Conservation (phyloP, 2,888 invertebrate species). For the Eupithecia insigniata region DNA sequence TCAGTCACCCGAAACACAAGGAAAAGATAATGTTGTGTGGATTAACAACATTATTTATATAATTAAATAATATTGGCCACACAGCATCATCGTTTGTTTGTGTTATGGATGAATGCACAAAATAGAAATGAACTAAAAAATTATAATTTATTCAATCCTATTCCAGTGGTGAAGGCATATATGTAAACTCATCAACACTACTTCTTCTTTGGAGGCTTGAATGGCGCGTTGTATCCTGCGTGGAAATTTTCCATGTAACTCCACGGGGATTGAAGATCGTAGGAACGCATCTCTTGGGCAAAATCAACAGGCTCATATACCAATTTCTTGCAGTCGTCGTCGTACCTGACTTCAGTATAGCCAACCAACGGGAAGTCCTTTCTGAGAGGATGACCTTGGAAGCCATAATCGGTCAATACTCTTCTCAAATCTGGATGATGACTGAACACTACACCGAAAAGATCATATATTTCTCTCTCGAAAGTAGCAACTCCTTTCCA, state of each 20-base stretch:
- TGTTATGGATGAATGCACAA: background rate
- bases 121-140: background rate
- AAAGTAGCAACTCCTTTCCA: constrained; percentile 63
- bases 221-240: constrained; percentile 60
- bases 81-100: too few species aligned
- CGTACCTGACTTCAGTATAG: constrained; percentile 75
- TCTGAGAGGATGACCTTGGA: constrained; percentile 73
- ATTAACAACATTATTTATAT: too few species aligned
- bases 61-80: too few species aligned
- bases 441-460: constrained; percentile 73
- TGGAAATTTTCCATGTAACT: constrained; percentile 71
- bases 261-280: constrained; percentile 71
- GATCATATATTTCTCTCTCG: constrained; percentile 75
- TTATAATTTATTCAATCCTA: background rate
- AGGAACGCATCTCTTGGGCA: constrained; percentile 68
- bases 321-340: constrained; percentile 74
- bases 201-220: constrained; percentile 44
- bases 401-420: constrained; percentile 76
- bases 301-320: constrained; percentile 76
- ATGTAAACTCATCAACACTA: background rate
- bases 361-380: constrained; percentile 77
- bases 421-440: constrained; percentile 77
- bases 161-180: background rate
- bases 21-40: too few species aligned
- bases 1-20: too few species aligned